phyloP scores from a whole-genome alignment of 1,140 invertebrate genomes.

The Drosophila orosa region DNA sequence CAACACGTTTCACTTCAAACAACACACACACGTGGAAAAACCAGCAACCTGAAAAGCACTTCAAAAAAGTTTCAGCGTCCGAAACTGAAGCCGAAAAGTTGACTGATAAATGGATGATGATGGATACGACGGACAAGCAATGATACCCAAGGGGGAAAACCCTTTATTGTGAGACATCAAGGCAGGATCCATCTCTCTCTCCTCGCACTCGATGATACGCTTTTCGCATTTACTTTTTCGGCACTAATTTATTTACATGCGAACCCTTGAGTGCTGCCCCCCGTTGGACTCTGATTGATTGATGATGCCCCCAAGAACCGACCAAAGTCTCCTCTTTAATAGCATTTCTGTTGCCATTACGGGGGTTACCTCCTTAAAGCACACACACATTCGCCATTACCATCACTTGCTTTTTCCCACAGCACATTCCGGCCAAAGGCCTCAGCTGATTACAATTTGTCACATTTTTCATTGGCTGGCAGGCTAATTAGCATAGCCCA shows the following conservation, averaged over 20 bases:
- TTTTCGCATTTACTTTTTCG: constrained; percentile 60
- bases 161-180: constrained; percentile 2
- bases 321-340: not conserved
- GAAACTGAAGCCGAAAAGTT: constrained; percentile 19
- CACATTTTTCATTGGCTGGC: constrained; percentile 53
- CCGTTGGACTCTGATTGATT: constrained; percentile 68
- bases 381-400: constrained; percentile 12
- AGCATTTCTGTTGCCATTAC: constrained; percentile 1
- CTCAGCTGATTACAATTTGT: constrained; percentile 56
- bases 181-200: too few species aligned
- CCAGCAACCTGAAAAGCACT: constrained; percentile 28
- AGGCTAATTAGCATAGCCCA: constrained; percentile 36
- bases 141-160: constrained; percentile 17
- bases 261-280: constrained; percentile 58
- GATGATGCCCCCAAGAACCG: constrained; percentile 49
- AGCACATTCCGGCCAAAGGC: constrained; percentile 1
- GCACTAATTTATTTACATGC: constrained; percentile 71
- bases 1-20: too few species aligned
- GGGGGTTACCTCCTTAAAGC: constrained; percentile 6
- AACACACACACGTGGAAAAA: constrained; percentile 1
- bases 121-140: constrained; percentile 24
- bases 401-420: too few species aligned
- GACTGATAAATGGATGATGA: constrained; percentile 30
- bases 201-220: constrained; percentile 7
- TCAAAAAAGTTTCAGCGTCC: constrained; percentile 34